These are phyloP conservation scores for Sinocyclocheilus rhinocerous DNA, from an alignment of 2,113 vertebrate species.

Conservation along the genomic window DNA sequence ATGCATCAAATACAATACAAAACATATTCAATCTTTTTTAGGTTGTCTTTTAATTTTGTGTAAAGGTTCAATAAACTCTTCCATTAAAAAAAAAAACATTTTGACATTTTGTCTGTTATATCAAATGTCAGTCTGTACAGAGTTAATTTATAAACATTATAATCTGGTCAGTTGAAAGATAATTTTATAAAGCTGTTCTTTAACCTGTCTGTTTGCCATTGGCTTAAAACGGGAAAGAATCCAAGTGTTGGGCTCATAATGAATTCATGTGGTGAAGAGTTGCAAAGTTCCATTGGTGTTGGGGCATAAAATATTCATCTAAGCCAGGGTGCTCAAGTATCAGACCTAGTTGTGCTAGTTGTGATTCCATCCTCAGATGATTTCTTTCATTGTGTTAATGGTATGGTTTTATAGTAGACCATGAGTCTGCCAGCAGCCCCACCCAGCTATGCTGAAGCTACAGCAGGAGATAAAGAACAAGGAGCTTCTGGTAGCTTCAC, in stretches of 20 bases:
- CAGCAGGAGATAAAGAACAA: slow-evolving; percentile 57
- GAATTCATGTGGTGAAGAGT: slow-evolving; percentile 23
- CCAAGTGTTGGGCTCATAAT: not conserved
- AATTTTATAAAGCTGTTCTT: not conserved
- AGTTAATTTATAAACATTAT: not conserved
- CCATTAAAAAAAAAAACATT: too few species aligned
- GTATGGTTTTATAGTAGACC: slow-evolving; percentile 22
- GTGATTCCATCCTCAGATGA: not conserved
- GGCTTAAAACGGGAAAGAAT: slow-evolving; percentile 16
- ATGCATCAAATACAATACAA: not conserved
- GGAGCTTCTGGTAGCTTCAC: slow-evolving; percentile 1
- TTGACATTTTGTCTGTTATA: too few species aligned
- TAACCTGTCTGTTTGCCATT: not conserved
- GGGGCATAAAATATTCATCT: not conserved
- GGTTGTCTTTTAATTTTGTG: not conserved
- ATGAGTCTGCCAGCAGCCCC: slow-evolving; percentile 59
- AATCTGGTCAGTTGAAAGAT: not conserved
- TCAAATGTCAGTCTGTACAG: not conserved
- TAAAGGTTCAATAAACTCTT: too few species aligned
- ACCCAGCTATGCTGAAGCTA: slow-evolving; percentile 62
- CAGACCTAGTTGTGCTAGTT: not conserved
- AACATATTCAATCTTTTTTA: not conserved
- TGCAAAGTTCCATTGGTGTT: not conserved
- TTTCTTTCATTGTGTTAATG: not conserved
- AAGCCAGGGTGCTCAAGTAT: not conserved